These are phyloP conservation scores for Pristionchus mayeri DNA, from an alignment of 2,888 invertebrate genomes.

Conservation along the genomic window DNA sequence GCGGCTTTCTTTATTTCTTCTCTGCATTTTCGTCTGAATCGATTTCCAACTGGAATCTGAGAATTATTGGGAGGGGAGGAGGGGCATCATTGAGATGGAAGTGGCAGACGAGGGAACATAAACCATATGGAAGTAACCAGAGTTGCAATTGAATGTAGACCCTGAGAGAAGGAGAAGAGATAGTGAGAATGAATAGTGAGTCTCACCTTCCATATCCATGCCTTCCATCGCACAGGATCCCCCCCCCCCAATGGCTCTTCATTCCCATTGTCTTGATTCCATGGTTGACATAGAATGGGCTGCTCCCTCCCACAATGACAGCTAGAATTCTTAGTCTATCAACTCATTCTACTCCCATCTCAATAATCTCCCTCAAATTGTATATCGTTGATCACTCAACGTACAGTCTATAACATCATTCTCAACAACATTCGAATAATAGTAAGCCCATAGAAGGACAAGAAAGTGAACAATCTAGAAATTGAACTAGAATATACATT, in stretches of 20 bases:
- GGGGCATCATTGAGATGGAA: not conserved
- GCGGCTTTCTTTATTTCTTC: not conserved
- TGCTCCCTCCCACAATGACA: too few species aligned
- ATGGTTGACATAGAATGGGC: too few species aligned
- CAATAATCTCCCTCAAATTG: too few species aligned
- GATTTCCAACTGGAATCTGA: not conserved
- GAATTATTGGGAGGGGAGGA: not conserved
- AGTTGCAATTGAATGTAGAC: slow-evolving; percentile 20
- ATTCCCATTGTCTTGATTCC: too few species aligned
- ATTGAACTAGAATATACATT: too few species aligned
- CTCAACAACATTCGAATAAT: not conserved
- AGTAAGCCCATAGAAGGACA: not conserved
- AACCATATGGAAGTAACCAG: slow-evolving; percentile 11
- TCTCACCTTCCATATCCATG: slow-evolving; percentile 29
- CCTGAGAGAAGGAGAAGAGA: not conserved
- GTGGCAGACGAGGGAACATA: not conserved
- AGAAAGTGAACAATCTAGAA: not conserved
- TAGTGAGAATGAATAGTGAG: not conserved
- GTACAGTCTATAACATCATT: not conserved
- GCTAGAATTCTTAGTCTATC: too few species aligned
- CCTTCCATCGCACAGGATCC: slow-evolving; percentile 47
- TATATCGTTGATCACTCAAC: not conserved
- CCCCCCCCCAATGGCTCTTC: too few species aligned
- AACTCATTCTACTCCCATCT: too few species aligned
- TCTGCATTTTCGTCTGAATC: not conserved